Conservation (phyloP, 2,113 vertebrate species). For the Todiramphus chloris region DNA sequence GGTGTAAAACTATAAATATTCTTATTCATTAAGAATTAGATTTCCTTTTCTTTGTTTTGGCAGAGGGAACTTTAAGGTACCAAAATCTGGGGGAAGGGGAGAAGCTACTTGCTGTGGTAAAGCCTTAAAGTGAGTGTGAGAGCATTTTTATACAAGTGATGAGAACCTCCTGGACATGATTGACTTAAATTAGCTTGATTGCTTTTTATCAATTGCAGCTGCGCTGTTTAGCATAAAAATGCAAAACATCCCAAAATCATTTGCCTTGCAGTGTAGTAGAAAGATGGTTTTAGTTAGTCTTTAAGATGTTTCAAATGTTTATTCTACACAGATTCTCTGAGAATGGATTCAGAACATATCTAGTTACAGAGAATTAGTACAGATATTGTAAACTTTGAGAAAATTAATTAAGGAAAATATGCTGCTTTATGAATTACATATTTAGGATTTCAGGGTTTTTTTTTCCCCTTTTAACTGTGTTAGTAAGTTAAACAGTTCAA, state of each 20-base stretch:
- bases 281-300: slow-evolving; percentile 83
- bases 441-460: slow-evolving; percentile 58
- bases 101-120: slow-evolving; percentile 58
- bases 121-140: slow-evolving; percentile 75
- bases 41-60: slow-evolving; percentile 46
- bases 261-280: slow-evolving; percentile 80
- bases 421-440: slow-evolving; percentile 75
- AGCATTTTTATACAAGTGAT: slow-evolving; percentile 77
- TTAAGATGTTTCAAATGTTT: slow-evolving; percentile 83
- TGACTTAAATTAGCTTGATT: slow-evolving; percentile 86
- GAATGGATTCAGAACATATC: slow-evolving; percentile 79
- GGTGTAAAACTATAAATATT: slow-evolving; percentile 1
- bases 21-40: neutral
- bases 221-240: slow-evolving; percentile 83
- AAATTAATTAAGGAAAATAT: slow-evolving; percentile 84
- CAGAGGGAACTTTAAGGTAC: slow-evolving; percentile 42
- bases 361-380: slow-evolving; percentile 81
- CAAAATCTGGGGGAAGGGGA: neutral
- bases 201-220: slow-evolving; percentile 83
- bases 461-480: slow-evolving; percentile 72
- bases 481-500: slow-evolving; percentile 74
- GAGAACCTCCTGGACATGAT: slow-evolving; percentile 83
- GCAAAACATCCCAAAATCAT: slow-evolving; percentile 82
- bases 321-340: slow-evolving; percentile 78
- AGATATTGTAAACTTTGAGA: slow-evolving; percentile 81